These are phyloP conservation scores for Thyatira batis DNA, from an alignment of 2,888 invertebrate species.

Conservation along the genomic window DNA sequence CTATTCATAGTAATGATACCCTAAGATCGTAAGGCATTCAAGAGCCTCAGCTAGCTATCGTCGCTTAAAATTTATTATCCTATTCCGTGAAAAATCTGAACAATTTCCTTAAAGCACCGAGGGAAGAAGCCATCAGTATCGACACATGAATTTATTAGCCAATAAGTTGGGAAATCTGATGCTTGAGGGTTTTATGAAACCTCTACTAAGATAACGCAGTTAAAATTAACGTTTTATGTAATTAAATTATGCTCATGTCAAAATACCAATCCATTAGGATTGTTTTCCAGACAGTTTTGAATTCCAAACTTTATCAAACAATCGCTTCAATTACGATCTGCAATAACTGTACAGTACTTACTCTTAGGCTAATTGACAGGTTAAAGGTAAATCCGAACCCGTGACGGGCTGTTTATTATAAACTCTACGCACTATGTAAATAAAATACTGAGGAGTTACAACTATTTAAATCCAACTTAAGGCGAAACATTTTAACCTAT, in stretches of 20 bases:
- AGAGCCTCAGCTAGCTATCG: conserved; percentile 17
- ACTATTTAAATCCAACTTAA: no score
- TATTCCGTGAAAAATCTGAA: conserved; percentile 51
- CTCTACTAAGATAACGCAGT: neutral
- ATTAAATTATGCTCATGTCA: neutral
- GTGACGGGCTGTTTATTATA: no score
- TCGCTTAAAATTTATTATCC: conserved; percentile 50
- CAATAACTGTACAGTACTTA: no score
- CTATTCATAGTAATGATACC: conserved; percentile 2
- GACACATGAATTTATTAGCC: conserved; percentile 50
- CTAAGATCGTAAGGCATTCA: conserved; percentile 11
- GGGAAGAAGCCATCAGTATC: conserved; percentile 30
- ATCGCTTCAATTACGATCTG: no score
- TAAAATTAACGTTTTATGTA: neutral
- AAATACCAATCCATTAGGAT: neutral
- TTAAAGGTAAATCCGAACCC: no score
- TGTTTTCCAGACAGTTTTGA: neutral
- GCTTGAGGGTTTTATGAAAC: neutral
- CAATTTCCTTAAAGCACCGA: conserved; percentile 44
- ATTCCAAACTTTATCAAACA: no score
- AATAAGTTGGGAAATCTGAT: conserved; percentile 24
- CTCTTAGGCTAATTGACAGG: no score
- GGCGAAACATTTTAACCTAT: no score
- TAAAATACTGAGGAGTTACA: no score
- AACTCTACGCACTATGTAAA: no score